Conservation (phyloP, 2,113 vertebrate genomes). For the Pimephales promelas region DNA sequence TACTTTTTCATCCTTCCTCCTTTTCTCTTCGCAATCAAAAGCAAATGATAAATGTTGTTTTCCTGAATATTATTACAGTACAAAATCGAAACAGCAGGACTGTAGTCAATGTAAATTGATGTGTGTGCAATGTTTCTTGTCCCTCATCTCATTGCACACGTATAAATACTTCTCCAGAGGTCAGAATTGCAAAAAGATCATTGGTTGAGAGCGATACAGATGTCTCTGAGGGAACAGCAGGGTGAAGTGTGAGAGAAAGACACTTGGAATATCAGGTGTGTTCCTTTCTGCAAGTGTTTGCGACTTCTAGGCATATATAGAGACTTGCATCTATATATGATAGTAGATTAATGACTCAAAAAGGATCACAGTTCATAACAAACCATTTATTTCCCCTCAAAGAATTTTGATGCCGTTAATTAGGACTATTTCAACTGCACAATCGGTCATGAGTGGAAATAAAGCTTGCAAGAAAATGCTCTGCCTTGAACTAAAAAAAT, state of each 20-base stretch:
- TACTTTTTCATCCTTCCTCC: conserved; percentile 11
- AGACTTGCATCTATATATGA: conserved; percentile 77
- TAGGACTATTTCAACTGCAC: conserved; percentile 24
- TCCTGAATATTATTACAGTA: background rate
- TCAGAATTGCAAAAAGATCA: conserved; percentile 69
- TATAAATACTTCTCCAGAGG: conserved; percentile 65
- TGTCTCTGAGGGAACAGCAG: conserved; percentile 68
- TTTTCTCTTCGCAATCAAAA: conserved; percentile 35
- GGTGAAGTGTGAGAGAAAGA: conserved; percentile 71
- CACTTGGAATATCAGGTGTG: conserved; percentile 77
- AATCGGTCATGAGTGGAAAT: conserved; percentile 72
- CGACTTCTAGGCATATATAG: conserved; percentile 76
- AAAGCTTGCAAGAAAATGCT: conserved; percentile 64
- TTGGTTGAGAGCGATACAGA: conserved; percentile 69
- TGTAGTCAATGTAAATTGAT: conserved; percentile 52
- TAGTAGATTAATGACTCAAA: conserved; percentile 54
- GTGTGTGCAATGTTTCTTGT: conserved; percentile 61
- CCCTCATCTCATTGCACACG: conserved; percentile 54
- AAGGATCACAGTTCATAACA: conserved; percentile 56
- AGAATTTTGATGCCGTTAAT: conserved; percentile 24
- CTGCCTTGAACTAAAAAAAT: conserved; percentile 54
- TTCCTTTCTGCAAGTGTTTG: conserved; percentile 67
- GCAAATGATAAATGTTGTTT: conserved; percentile 3
- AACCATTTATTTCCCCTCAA: conserved; percentile 77
- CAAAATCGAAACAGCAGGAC: background rate